Evolutionary conservation across 2,113 vertebrate species (phyloP).

Genomic region (Vireo altiloquus): DNA sequence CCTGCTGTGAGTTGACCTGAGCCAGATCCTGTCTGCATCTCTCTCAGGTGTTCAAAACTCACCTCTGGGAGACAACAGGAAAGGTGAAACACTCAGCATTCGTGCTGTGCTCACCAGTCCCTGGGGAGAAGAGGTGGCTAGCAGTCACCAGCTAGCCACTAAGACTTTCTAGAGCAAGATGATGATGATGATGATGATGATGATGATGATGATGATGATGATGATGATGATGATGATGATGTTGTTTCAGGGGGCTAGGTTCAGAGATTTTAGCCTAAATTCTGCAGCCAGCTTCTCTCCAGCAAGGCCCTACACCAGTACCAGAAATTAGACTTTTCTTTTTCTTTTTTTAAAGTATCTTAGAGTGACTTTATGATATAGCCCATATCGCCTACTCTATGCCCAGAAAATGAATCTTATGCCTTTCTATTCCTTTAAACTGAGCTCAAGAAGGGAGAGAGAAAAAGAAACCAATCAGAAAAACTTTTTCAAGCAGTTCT

Average conservation of each 20-base stretch:
- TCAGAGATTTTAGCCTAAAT: neutral
- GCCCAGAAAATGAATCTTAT: too few species aligned
- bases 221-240: too few species aligned
- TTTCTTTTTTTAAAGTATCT: too few species aligned
- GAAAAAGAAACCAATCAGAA: too few species aligned
- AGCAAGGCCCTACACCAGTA: neutral
- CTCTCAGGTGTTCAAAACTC: neutral
- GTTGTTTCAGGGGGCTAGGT: neutral
- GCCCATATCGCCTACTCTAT: too few species aligned
- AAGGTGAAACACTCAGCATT: neutral
- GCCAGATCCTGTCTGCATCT: neutral
- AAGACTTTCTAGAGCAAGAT: neutral
- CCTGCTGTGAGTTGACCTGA: neutral
- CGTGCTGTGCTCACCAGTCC: fast-evolving
- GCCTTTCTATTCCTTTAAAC: too few species aligned
- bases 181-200: neutral
- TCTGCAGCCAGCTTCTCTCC: neutral
- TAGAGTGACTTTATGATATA: too few species aligned
- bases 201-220: too few species aligned
- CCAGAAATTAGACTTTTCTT: neutral
- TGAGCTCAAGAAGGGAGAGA: too few species aligned
- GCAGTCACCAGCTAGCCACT: neutral
- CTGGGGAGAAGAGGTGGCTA: neutral
- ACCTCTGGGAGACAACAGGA: neutral
- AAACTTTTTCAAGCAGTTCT: too few species aligned